Conservation (phyloP, 2,888 invertebrate genomes). For the Ectemnius continuus region DNA sequence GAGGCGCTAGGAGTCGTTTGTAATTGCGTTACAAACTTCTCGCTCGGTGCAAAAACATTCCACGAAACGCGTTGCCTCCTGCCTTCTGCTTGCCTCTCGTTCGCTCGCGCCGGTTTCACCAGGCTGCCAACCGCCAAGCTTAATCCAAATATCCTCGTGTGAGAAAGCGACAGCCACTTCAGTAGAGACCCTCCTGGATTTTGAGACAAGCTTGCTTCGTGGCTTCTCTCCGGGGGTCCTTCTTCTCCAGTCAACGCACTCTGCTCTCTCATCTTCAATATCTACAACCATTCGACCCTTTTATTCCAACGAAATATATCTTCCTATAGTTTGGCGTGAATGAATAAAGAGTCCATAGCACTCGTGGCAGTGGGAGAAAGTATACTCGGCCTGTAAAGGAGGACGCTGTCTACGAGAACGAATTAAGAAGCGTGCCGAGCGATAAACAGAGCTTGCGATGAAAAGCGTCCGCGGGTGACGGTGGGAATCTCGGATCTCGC, state of each 20-base stretch:
- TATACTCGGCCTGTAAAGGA: not conserved
- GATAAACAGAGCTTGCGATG: not conserved
- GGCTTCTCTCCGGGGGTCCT: not conserved
- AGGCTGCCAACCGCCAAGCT: slow-evolving; percentile 14
- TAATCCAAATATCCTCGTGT: slow-evolving; percentile 12
- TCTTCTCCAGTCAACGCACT: not conserved
- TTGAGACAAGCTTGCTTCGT: not conserved
- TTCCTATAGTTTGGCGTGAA: no score
- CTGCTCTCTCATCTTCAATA: not conserved
- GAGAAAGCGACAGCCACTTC: not conserved
- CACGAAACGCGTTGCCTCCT: slow-evolving; percentile 65
- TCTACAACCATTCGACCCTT: not conserved
- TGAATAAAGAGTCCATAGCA: no score
- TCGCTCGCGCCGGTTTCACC: slow-evolving; percentile 7
- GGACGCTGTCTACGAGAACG: not conserved
- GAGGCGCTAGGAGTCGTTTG: slow-evolving; percentile 73
- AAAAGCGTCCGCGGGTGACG: not conserved
- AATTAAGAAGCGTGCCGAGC: not conserved
- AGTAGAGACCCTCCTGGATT: not conserved
- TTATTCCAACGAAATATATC: not conserved
- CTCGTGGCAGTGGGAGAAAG: no score
- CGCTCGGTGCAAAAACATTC: slow-evolving; percentile 72
- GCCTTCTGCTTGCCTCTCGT: slow-evolving; percentile 25
- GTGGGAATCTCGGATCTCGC: slow-evolving; percentile 12
- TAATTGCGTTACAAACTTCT: slow-evolving; percentile 75